Evolutionary conservation across 2,888 invertebrate genomes (phyloP), one percentile per base, ranked within the genome.

Genomic region (Mechanitis messenoides): DNA sequence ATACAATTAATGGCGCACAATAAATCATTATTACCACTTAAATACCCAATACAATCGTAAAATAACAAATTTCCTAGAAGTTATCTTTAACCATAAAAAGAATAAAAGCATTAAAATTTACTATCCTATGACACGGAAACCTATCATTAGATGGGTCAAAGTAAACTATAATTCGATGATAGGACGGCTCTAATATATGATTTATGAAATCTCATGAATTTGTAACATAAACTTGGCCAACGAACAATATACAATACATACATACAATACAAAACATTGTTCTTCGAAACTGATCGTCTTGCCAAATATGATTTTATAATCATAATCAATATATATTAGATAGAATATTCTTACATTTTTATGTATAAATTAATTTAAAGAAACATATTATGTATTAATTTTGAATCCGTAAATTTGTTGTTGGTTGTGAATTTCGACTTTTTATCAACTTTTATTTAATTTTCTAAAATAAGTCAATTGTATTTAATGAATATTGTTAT

Each of bases 151-250:
- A 33, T 47, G 20, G 62, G 54, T 55, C 63, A 60, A 61, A 62
- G 64, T 62, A 64, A 57, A 64, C 56, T 60, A 67, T 69, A 70
- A 69, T 70, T 67, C 60, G 69, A 61, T 65, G 69, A 68, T 65
- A 60, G 59, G 61, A 58, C 55, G 57, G 56, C 63, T 60, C 33
- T 45, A 53, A 33, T 55, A 35, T 63, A 63, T 63, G 65, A 69
- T 66, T 66, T 64, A 67, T 67, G 60, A 60, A 33, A 55, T 38
- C 20, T 28, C 20, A 55, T 55, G 7, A 50, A 50, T 50, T 50
- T 50, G 28, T 28, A 50, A 50, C 31, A 50, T 7, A 31, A 50
- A 7, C 42, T 11, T 42, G 9, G 7, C 42, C 31, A 31, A 50
- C 31, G 50, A 2, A 3, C 31, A 7, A 31, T 55, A 35, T 33